These are phyloP conservation scores for Drosophila aldrichi DNA, from an alignment of 2,888 invertebrate species.

Conservation along the genomic window DNA sequence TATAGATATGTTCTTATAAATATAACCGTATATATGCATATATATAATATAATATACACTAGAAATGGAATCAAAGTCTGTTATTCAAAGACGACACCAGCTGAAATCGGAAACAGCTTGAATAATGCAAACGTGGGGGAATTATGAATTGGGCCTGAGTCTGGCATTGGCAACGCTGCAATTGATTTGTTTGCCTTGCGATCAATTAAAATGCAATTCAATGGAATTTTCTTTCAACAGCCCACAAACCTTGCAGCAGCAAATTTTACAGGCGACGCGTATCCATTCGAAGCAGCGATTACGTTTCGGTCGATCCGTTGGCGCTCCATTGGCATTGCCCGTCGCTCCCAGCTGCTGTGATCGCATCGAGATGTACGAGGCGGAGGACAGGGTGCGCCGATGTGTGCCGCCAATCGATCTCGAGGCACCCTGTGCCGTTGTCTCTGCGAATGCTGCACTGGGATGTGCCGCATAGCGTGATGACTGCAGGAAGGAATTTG, in stretches of 20 bases:
- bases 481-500: conserved; percentile 49
- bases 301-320: conserved; percentile 72
- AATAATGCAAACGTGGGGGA: conserved; percentile 1
- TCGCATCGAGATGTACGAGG: conserved; percentile 77
- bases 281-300: conserved; percentile 77
- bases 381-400: conserved; percentile 74
- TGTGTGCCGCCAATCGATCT: conserved; percentile 57
- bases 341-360: conserved; percentile 54
- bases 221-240: not conserved
- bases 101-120: conserved; percentile 5
- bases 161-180: conserved; percentile 2
- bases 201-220: conserved; percentile 15
- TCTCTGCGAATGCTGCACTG: conserved; percentile 69
- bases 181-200: conserved; percentile 31
- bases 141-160: not conserved
- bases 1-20: not conserved
- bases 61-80: not conserved
- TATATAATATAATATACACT: not conserved
- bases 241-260: conserved; percentile 74
- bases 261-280: conserved; percentile 58
- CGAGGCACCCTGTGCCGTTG: conserved; percentile 36
- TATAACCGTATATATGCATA: not conserved
- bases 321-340: conserved; percentile 23
- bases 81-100: conserved; percentile 1
- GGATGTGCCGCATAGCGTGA: conserved; percentile 67